Percentiles rank a stretch among this genome's conserved stretches.
Evolutionary conservation across 1,140 invertebrate genomes (phyloP).

Genomic region (Cyclargus thomasi): DNA sequence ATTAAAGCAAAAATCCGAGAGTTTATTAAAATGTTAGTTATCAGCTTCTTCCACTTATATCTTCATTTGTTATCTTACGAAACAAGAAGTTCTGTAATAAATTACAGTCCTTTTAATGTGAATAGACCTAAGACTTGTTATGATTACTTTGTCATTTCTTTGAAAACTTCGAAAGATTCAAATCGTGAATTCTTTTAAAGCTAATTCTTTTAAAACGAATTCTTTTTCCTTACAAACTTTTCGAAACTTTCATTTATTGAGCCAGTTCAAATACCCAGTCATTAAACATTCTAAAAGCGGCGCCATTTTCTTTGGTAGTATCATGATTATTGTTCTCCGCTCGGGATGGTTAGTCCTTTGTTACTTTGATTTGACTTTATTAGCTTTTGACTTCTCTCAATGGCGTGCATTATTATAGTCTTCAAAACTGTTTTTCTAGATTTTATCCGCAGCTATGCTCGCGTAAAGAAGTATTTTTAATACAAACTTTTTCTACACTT

Average conservation of each 20-base stretch:
- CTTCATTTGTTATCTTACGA: no score
- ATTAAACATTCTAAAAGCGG: constrained; percentile 8
- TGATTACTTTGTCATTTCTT: constrained; percentile 4
- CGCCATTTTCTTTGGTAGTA: constrained; percentile 3
- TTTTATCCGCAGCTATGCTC: no score
- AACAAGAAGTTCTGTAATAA: neutral
- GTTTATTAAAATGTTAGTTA: no score
- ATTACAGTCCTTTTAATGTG: neutral
- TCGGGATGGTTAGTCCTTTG: neutral
- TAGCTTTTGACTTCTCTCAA: neutral
- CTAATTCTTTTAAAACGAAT: neutral
- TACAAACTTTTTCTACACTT: no score
- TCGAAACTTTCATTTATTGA: constrained; percentile 10
- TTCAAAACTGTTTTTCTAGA: no score
- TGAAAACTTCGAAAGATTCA: neutral
- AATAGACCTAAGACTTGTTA: neutral
- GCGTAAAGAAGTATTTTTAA: no score
- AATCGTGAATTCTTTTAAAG: neutral
- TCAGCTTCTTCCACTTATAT: no score
- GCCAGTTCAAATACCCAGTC: constrained; percentile 10
- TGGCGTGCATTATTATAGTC: neutral
- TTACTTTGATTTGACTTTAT: neutral
- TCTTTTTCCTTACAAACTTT: constrained; percentile 20
- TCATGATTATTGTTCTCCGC: neutral
- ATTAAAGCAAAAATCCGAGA: no score